phyloP scores from a whole-genome alignment of 2,113 vertebrate genomes.

The Cariama cristata region DNA sequence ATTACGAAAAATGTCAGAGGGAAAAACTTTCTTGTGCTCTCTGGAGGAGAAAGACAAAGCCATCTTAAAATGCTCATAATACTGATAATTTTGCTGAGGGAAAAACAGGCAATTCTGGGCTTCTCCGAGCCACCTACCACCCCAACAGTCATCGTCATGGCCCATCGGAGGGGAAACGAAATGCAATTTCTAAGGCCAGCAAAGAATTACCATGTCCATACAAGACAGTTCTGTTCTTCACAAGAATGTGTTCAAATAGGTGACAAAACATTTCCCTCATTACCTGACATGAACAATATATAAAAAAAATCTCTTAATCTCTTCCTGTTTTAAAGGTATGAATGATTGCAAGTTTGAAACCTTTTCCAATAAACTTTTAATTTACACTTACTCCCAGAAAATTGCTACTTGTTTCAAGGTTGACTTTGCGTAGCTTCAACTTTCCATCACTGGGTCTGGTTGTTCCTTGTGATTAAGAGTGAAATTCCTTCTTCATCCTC shows the following conservation, averaged over 20 bases:
- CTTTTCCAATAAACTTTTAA: not conserved
- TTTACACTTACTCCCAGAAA: not conserved
- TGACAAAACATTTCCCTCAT: not conserved
- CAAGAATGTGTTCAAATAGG: not conserved
- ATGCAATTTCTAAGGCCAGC: not conserved
- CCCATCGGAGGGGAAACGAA: not conserved
- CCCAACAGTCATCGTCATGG: fast-evolving
- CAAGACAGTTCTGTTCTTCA: not conserved
- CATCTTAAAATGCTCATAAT: not conserved
- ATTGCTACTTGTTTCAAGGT: not conserved
- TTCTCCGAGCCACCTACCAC: fast-evolving
- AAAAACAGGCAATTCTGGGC: not conserved
- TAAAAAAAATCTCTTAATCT: not conserved
- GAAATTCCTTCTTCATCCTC: not conserved
- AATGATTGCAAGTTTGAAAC: not conserved
- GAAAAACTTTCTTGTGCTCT: not conserved
- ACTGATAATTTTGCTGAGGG: not conserved
- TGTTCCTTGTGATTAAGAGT: not conserved
- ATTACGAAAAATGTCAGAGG: not conserved
- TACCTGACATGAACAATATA: not conserved
- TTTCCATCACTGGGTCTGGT: not conserved
- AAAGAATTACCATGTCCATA: not conserved
- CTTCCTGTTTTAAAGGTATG: not conserved
- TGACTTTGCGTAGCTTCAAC: not conserved
- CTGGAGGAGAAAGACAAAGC: not conserved